Percentiles rank a stretch among this genome's conserved stretches.
Conservation (phyloP, 2,113 vertebrate species). For the Naja naja region DNA sequence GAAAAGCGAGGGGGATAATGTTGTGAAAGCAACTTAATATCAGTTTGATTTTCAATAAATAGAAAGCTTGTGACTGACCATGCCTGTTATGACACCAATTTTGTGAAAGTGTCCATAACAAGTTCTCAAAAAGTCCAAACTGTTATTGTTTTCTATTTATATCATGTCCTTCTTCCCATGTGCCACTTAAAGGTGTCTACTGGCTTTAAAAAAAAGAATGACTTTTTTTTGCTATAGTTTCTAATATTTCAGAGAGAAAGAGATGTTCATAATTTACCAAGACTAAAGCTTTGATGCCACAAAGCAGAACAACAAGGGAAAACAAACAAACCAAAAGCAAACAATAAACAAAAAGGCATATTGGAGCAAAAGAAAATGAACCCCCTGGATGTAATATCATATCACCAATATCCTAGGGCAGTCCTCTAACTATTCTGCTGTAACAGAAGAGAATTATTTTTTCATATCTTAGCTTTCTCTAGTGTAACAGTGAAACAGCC, state of each 20-base stretch:
- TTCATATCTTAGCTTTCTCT: background rate
- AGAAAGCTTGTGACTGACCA: background rate
- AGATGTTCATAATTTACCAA: background rate
- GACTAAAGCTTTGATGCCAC: background rate
- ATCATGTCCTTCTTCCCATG: background rate
- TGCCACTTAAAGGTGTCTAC: background rate
- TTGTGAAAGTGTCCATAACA: background rate
- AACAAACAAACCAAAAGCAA: background rate
- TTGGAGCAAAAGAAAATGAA: background rate
- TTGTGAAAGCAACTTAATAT: background rate
- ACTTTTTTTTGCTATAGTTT: background rate
- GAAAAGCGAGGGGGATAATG: background rate
- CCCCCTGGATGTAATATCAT: background rate
- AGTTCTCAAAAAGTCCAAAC: background rate
- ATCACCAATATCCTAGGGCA: background rate
- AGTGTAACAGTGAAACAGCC: background rate
- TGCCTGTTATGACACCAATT: background rate
- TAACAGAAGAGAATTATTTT: background rate
- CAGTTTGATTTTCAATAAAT: background rate
- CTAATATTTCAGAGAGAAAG: background rate
- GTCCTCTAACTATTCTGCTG: background rate
- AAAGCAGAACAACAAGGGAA: background rate
- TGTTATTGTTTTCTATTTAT: background rate
- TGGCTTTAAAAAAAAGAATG: background rate
- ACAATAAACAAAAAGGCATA: background rate